Evolutionary conservation across 2,888 invertebrate species (phyloP), one percentile per base, ranked within the genome.

Genomic region (Cenopis cana): DNA sequence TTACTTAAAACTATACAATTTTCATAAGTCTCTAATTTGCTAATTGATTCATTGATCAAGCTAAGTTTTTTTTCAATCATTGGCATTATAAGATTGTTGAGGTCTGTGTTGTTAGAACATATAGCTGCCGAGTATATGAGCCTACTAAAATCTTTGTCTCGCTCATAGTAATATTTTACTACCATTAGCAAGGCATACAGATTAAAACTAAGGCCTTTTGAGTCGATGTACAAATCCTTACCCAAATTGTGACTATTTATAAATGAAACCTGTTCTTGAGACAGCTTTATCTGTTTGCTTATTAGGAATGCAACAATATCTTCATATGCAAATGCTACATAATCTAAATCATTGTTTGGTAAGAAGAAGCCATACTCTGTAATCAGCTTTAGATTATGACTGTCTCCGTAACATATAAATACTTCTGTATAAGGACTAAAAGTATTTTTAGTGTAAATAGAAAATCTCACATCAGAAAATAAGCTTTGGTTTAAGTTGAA

Each of bases 331-430:
- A 97, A 94, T 65, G 93, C 88, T 64, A 97, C 94, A 83, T 89
- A 94, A 86, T 97, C 97, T 77, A 96, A 90, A 41, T 94, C 92
- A 92, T 97, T 98, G 8, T 89, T 82, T 0, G 95, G 94, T 73
- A 96, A 86, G 78, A 95, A 95, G 86, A 98, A 98, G 0, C 98
- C 98, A 91, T 98, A 98, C 80, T 98, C 97, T 0, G 96, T 92
- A 41, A 97, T 95, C n/a, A 98, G 90, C 85, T 96, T 97, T 0
- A 95, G 86, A 89, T 97, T 98, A 78, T 96, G 95, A 83, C 98
- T 96, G 50, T 95, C 93, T 0, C 98, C 98, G 83, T 98, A 98
- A 78, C 96, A 97, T 78, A 98, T 98, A 85, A 97, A 98, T 68
- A 98, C 95, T 93, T 98, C 96, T 49, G 95, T 91, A 84, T 95